Percentiles rank a stretch among this genome's conserved stretches.
These are phyloP conservation scores for Hirtodrosophila confusa DNA, from an alignment of 2,888 invertebrate species.

Conservation along the genomic window DNA sequence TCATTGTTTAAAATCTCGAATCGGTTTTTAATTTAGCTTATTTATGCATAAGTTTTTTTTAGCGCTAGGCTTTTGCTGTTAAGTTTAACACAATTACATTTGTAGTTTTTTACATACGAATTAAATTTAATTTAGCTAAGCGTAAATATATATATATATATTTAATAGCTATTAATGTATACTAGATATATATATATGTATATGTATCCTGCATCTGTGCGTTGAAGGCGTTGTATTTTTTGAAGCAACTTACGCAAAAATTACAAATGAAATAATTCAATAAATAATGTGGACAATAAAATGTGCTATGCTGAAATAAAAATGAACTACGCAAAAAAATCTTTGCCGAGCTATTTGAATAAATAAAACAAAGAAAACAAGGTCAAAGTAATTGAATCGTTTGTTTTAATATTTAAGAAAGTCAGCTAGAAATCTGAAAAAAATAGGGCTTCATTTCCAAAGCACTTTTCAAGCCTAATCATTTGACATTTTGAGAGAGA, in stretches of 20 bases:
- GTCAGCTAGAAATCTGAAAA: too few species aligned
- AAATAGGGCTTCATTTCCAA: too few species aligned
- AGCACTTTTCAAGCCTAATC: too few species aligned
- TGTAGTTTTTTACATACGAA: slow-evolving; percentile 51
- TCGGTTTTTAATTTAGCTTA: slow-evolving; percentile 34
- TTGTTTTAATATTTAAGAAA: not conserved
- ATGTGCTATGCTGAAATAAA: slow-evolving; percentile 52
- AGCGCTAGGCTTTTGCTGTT: slow-evolving; percentile 62
- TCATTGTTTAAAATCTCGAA: slow-evolving; percentile 41
- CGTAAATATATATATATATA: slow-evolving; percentile 33
- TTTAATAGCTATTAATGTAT: slow-evolving; percentile 33
- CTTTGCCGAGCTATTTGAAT: slow-evolving; percentile 26
- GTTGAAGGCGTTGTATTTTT: slow-evolving; percentile 65
- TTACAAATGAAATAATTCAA: slow-evolving; percentile 10
- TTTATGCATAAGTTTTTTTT: slow-evolving; percentile 40
- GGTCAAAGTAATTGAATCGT: not conserved
- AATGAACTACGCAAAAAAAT: slow-evolving; percentile 26
- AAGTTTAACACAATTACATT: slow-evolving; percentile 58
- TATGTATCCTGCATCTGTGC: slow-evolving; percentile 17
- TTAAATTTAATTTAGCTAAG: slow-evolving; percentile 41
- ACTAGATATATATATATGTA: slow-evolving; percentile 20
- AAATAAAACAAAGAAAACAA: slow-evolving; percentile 14
- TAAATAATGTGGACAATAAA: slow-evolving; percentile 66
- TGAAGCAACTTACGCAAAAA: slow-evolving; percentile 55
- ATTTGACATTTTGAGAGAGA: too few species aligned